These are phyloP conservation scores for Rhopalosiphum padi DNA, from an alignment of 1,140 invertebrate species.

Conservation along the genomic window DNA sequence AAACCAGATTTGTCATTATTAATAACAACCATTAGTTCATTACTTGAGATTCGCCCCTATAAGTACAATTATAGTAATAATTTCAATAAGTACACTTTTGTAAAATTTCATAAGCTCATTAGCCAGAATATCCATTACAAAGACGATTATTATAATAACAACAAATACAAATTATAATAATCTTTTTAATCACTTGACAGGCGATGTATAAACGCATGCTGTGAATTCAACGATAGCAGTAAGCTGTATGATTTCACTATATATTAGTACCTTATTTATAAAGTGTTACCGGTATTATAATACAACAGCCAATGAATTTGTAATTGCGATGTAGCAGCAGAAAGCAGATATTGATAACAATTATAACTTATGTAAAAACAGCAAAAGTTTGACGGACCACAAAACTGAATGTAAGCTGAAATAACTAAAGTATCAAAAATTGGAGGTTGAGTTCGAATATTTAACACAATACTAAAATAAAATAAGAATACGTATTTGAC, in stretches of 20 bases:
- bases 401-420: not conserved
- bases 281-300: not conserved
- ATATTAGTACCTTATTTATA: not conserved
- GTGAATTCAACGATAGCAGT: not conserved
- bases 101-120: not conserved
- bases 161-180: not conserved
- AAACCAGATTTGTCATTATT: not conserved
- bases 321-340: not conserved
- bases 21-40: not conserved
- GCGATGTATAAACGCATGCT: not conserved
- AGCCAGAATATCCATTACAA: not conserved
- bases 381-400: not conserved
- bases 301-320: not conserved
- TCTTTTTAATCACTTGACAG: not conserved
- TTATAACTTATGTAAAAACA: not conserved
- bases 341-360: not conserved
- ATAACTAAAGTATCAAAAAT: not conserved
- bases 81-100: not conserved
- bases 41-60: not conserved
- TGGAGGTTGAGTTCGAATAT: not conserved
- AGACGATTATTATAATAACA: not conserved
- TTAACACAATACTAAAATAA: not conserved
- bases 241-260: not conserved
- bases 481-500: not conserved
- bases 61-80: not conserved